These are phyloP conservation scores for Cantharis lateralis DNA, from an alignment of 2,888 invertebrate species.

Conservation along the genomic window DNA sequence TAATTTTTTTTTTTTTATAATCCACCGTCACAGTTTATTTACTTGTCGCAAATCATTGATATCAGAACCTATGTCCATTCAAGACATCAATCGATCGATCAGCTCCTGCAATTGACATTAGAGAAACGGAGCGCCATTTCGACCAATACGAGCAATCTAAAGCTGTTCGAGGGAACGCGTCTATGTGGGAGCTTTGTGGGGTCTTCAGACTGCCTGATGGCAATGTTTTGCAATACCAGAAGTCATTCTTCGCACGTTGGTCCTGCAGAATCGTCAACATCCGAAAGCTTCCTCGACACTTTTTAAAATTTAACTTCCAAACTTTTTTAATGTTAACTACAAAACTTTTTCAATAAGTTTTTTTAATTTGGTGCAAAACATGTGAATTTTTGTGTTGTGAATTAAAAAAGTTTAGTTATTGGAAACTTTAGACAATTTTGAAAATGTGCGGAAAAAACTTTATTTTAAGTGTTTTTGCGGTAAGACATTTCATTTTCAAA, in stretches of 20 bases:
- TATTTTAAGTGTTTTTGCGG: neutral
- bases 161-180: conserved; percentile 33
- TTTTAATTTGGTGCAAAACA: neutral
- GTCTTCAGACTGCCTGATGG: conserved; percentile 24
- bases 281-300: neutral
- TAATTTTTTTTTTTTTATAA: neutral
- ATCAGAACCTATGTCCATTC: conserved; percentile 15
- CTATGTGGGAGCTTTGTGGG: conserved; percentile 28
- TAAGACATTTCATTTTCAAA: neutral
- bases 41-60: conserved; percentile 16
- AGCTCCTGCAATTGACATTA: conserved; percentile 29
- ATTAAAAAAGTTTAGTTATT: neutral
- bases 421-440: neutral
- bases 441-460: neutral
- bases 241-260: conserved; percentile 35
- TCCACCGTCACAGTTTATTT: neutral
- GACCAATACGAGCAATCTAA: conserved; percentile 37
- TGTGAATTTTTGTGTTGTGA: neutral
- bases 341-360: neutral
- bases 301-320: neutral
- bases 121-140: conserved; percentile 28
- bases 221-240: conserved; percentile 26
- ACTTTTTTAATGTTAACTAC: neutral
- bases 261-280: conserved; percentile 5
- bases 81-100: conserved; percentile 30